Conservation (phyloP, 2,888 invertebrate species). For the Pollenia griseotomentosa region DNA sequence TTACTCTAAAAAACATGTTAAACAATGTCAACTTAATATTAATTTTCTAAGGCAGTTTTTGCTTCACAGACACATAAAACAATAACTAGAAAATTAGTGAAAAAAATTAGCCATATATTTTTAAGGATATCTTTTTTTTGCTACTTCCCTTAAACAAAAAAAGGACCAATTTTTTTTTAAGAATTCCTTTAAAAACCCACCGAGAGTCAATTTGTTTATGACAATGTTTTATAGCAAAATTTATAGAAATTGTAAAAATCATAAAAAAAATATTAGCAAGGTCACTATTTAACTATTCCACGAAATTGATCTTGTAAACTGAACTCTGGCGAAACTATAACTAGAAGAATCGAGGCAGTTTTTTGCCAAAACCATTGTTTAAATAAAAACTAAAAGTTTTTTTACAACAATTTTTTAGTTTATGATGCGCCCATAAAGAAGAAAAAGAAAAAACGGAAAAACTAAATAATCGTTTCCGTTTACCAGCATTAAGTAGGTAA, state of each 20-base stretch:
- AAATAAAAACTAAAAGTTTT: conserved; percentile 14
- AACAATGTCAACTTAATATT: conserved; percentile 60
- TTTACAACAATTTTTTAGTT: conserved; percentile 61
- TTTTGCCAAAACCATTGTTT: conserved; percentile 57
- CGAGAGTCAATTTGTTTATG: conserved; percentile 70
- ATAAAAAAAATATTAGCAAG: conserved; percentile 57
- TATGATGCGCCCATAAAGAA: conserved; percentile 11
- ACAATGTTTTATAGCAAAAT: conserved; percentile 32
- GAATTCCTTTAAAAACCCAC: conserved; percentile 69
- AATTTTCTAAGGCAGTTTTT: conserved; percentile 65
- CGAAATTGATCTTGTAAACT: conserved; percentile 72
- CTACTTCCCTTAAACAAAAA: conserved; percentile 8
- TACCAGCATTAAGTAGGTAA: conserved; percentile 53
- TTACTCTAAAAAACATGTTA: conserved; percentile 57
- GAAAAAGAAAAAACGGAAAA: conserved; percentile 61
- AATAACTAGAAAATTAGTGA: conserved; percentile 13
- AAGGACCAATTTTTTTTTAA: conserved; percentile 43
- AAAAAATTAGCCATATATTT: neutral
- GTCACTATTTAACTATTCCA: conserved; percentile 59
- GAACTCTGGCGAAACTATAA: conserved; percentile 72
- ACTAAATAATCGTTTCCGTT: conserved; percentile 72
- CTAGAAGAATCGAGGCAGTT: conserved; percentile 72
- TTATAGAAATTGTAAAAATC: conserved; percentile 28
- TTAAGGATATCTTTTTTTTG: neutral
- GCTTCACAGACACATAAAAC: conserved; percentile 8